Conservation (phyloP, 2,797 vertebrate species). For the Eulemur rubriventer region DNA sequence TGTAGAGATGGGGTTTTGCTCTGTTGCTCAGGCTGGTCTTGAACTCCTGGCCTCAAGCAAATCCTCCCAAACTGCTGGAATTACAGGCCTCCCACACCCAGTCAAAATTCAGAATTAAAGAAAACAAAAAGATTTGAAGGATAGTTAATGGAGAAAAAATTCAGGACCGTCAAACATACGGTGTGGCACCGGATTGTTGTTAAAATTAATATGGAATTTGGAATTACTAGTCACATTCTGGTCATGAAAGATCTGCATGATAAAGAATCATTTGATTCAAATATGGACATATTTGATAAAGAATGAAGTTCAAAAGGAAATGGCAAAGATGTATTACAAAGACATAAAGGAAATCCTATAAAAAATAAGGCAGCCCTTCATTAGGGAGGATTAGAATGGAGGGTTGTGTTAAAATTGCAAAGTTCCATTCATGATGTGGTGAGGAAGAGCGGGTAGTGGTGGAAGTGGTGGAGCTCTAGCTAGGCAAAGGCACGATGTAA, state of each 20-base stretch:
- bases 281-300: background rate
- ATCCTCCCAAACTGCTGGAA: background rate
- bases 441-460: rapidly evolving
- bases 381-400: background rate
- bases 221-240: background rate
- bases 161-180: background rate
- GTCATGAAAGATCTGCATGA: background rate
- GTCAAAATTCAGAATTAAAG: background rate
- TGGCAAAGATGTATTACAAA: background rate
- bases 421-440: background rate
- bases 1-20: background rate
- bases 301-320: background rate
- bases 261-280: background rate
- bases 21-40: background rate
- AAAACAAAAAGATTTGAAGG: background rate
- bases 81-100: background rate
- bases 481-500: background rate
- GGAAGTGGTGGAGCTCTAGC: background rate
- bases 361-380: background rate
- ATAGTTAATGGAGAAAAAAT: background rate
- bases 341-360: background rate
- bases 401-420: background rate
- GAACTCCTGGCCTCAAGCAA: background rate
- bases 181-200: background rate
- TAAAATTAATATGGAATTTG: background rate